Conservation (phyloP, 2,888 invertebrate genomes). For the Lycia hirtaria region DNA sequence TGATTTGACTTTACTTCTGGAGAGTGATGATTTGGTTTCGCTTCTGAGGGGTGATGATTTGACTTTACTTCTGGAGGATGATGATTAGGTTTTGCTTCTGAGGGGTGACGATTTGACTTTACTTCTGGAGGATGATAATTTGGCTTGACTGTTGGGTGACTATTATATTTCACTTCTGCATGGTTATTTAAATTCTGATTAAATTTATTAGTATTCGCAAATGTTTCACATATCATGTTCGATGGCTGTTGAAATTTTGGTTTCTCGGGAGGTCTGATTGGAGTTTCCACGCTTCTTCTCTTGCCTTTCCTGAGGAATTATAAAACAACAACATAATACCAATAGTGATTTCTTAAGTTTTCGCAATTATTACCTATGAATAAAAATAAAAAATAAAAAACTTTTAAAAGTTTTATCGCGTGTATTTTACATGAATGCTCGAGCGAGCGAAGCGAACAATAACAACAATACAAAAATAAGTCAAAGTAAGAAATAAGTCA, state of each 20-base stretch:
- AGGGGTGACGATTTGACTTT: neutral
- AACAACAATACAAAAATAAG: no score
- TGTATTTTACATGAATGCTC: no score
- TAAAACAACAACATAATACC: slow-evolving; percentile 1
- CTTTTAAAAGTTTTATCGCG: no score
- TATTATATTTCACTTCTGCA: neutral
- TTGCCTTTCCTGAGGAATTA: slow-evolving; percentile 65
- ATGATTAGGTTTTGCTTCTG: neutral
- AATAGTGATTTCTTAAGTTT: no score
- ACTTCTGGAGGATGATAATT: neutral
- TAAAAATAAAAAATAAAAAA: no score
- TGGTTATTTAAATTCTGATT: slow-evolving; percentile 2
- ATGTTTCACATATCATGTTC: slow-evolving; percentile 47
- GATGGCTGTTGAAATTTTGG: slow-evolving; percentile 8
- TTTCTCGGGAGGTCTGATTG: slow-evolving; percentile 17
- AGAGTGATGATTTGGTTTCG: neutral
- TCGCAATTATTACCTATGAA: no score
- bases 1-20: neutral
- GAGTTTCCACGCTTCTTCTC: slow-evolving; percentile 63
- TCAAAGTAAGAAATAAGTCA: no score
- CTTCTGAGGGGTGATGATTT: slow-evolving; percentile 3
- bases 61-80: neutral
- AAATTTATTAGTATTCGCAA: slow-evolving; percentile 19
- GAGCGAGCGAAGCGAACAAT: no score
- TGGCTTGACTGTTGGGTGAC: neutral